These are phyloP conservation scores for Drosophila littoralis DNA, from an alignment of 1,140 invertebrate species.

Conservation along the genomic window DNA sequence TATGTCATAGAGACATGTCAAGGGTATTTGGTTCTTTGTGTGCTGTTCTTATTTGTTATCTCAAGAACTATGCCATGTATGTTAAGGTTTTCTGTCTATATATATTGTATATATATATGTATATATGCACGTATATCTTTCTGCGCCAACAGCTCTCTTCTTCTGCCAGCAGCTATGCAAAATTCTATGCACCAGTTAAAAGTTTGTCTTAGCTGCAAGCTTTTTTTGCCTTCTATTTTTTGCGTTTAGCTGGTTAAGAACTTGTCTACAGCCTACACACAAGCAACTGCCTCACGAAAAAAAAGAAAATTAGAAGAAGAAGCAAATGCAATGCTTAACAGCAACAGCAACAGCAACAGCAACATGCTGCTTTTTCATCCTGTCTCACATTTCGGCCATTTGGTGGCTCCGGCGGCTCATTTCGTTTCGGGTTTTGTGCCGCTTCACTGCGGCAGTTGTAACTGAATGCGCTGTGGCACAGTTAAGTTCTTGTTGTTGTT, in stretches of 20 bases:
- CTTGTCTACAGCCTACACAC: constrained; percentile 21
- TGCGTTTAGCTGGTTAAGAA: constrained; percentile 10
- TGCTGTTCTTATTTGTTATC: background rate
- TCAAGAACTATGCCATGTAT: background rate
- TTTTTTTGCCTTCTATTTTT: background rate
- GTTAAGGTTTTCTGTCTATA: too few relatives aligned
- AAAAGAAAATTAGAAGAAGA: background rate
- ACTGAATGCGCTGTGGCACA: constrained; percentile 47
- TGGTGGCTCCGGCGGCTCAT: constrained; percentile 22
- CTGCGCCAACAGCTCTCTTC: background rate
- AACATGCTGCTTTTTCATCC: constrained; percentile 32
- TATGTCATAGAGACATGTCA: too few relatives aligned
- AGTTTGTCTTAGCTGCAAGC: background rate
- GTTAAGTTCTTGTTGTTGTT: constrained; percentile 15
- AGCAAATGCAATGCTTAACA: constrained; percentile 1
- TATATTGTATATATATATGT: too few relatives aligned
- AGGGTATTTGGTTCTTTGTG: background rate
- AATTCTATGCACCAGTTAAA: constrained; percentile 18
- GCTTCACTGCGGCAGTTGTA: constrained; percentile 43
- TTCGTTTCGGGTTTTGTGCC: constrained; percentile 36
- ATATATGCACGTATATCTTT: background rate
- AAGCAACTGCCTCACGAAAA: background rate
- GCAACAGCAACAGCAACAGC: background rate
- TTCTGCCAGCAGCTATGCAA: background rate
- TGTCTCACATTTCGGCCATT: constrained; percentile 37